Evolutionary conservation across 2,888 invertebrate genomes (phyloP), one percentile per base, ranked within the genome.

Genomic region (Clunio marinus): DNA sequence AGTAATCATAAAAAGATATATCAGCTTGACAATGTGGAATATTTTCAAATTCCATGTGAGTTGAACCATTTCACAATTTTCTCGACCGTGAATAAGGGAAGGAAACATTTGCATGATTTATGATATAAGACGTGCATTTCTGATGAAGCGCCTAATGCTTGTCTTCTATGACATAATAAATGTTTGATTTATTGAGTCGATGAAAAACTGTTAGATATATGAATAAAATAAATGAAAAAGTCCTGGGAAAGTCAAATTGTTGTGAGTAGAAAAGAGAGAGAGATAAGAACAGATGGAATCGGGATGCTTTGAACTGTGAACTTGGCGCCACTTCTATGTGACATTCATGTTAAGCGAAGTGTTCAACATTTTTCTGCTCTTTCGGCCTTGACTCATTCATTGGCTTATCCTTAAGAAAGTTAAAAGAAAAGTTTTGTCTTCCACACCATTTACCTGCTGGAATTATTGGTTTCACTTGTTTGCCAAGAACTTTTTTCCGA

Each of bases 101-200:
- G 51, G 51, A 51, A 51, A 20, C 22, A 17, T 51, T 20, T 17
- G 51, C 8, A 20, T 51, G 51, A 51, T 51, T 51, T 51, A 51
- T 51, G 51, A 17, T 17, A 17, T 15, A 51, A 15, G 22, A 51
- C 17, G 17, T 22, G 51, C 17, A 7, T 17, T 51, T 17, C 20
- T n/a, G 20, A 17, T 51, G 5, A 17, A 8, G 51, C 51, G 51
- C 51, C 51, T 51, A 51, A 51, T 51, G 22, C n/a, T n/a, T n/a
- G n/a, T n/a, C n/a, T n/a, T n/a, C n/a, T n/a, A n/a, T 51, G 51
- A 51, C 51, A 51, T 51, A 15, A 51, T 51, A 51, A 51, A 51
- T 51, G 15, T 51, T 17, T 51, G 51, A 51, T 51, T 51, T 51
- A 51, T 51, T 51, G 17, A 51, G 4, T 51, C 22, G 17, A 17